A percentile compares a stretch with the other conserved stretches of the same genome.
phyloP scores from a whole-genome alignment of 2,888 invertebrate genomes.

The Morinoia aosen region DNA sequence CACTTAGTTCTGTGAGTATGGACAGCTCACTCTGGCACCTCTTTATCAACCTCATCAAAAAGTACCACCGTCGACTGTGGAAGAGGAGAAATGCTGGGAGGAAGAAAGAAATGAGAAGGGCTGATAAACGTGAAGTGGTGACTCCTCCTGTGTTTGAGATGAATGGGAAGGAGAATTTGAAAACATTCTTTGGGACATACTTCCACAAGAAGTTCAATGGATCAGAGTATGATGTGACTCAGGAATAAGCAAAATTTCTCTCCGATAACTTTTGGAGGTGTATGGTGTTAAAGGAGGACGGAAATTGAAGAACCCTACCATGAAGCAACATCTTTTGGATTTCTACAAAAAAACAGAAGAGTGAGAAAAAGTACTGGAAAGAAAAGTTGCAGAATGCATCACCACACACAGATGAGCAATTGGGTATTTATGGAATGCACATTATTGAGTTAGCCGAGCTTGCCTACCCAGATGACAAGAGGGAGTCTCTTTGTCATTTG shows the following conservation, averaged over 20 bases:
- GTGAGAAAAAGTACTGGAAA: not conserved
- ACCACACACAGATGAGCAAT: not conserved
- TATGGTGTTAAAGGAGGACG: not conserved
- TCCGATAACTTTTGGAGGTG: not conserved
- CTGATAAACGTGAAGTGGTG: not conserved
- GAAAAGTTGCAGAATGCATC: not conserved
- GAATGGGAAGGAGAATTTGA: not conserved
- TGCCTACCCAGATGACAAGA: not conserved
- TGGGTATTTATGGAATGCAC: not conserved
- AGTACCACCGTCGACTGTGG: too few relatives aligned
- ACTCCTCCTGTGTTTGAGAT: not conserved
- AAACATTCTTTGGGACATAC: not conserved
- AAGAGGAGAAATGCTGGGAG: not conserved
- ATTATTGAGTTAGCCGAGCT: not conserved
- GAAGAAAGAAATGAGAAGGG: not conserved
- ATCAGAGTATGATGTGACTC: not conserved
- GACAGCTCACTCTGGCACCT: too few relatives aligned
- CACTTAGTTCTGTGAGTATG: not conserved
- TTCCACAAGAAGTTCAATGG: too few relatives aligned
- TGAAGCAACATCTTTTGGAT: not conserved
- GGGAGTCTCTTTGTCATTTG: not conserved
- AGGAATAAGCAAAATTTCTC: not conserved
- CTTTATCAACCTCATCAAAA: not conserved
- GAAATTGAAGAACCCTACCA: not conserved
- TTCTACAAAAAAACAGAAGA: not conserved